Evolutionary conservation across 1,140 invertebrate genomes (phyloP), one percentile per base, ranked within the genome.

Genomic region (Luehdorfia chinensis): DNA sequence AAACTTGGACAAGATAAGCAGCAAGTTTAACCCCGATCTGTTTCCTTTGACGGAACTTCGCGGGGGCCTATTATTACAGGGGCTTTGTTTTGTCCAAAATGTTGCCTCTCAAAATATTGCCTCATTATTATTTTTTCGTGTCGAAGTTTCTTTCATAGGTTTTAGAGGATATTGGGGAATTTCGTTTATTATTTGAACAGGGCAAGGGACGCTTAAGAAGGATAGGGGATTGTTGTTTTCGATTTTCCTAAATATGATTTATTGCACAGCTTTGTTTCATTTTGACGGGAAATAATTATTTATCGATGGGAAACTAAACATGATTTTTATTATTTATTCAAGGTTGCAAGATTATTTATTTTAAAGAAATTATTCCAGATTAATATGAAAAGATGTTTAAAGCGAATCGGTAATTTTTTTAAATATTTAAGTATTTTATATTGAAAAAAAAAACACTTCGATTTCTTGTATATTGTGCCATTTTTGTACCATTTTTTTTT

Each of bases 41-140:
- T 47, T 50, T 36, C 50, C 59, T 66, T 74, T 66, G 61, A 51
- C 19, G 30, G 13, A 66, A 69, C 55, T 66, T 61, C 4, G 50
- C 32, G 50, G 43, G 33, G 34, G 39, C 32, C 59, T 48, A 66
- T 72, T 69, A 66, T 71, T 58, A 47, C 31, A 34, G 47, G 16
- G 39, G 53, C 63, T 73, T 76, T 76, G 73, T 73, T 64, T 70
- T 43, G 47, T 47, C 43, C 49, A 37, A 55, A n/a, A n/a, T n/a
- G n/a, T n/a, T 59, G 47, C 50, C 55, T 59, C 46, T 47, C 39
- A 68, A 71, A 71, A 75, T 65, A 71, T 68, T 62, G 66, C 57
- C 50, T 66, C 47, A 69, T 67, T 64, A 70, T 67, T 65, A 66
- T 69, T 66, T 60, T 43, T 43, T 16, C 39, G 39, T 11, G 41